phyloP scores from a whole-genome alignment of 2,797 vertebrate species.

The Ceyx erithaca region DNA sequence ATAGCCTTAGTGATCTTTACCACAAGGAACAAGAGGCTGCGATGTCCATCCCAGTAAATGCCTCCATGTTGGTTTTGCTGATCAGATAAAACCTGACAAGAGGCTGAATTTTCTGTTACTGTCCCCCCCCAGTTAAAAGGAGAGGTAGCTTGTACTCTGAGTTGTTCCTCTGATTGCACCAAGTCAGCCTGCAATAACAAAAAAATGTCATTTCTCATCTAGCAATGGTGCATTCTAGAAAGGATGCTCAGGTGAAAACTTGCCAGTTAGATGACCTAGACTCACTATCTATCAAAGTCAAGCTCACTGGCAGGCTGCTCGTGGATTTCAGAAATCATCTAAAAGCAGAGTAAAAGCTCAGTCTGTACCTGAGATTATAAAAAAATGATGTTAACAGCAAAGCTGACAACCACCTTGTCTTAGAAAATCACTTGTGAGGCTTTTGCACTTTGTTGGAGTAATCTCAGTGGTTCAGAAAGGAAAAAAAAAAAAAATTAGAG shows the following conservation, averaged over 20 bases:
- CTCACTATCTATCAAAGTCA: neutral
- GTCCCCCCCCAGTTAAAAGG: neutral
- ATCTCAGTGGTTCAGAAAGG: neutral
- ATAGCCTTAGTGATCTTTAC: neutral
- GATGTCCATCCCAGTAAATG: neutral
- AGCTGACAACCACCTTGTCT: neutral
- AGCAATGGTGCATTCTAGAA: neutral
- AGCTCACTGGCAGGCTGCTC: neutral
- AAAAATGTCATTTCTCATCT: neutral
- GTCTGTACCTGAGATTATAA: neutral
- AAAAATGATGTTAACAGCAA: neutral
- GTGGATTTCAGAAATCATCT: neutral
- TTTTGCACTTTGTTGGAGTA: neutral
- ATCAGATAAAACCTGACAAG: neutral
- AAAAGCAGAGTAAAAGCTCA: constrained; percentile 8
- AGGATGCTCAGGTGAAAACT: neutral
- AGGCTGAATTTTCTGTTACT: neutral
- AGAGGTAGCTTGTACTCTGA: neutral
- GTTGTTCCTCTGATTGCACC: neutral
- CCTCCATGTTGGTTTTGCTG: neutral
- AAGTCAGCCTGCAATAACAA: neutral
- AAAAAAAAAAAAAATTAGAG: neutral
- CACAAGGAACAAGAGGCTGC: accelerated
- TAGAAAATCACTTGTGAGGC: neutral
- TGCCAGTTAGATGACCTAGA: neutral